Conservation (phyloP, 53 echinoderm and acorn worm species). For the Holothuria leucospilota region DNA sequence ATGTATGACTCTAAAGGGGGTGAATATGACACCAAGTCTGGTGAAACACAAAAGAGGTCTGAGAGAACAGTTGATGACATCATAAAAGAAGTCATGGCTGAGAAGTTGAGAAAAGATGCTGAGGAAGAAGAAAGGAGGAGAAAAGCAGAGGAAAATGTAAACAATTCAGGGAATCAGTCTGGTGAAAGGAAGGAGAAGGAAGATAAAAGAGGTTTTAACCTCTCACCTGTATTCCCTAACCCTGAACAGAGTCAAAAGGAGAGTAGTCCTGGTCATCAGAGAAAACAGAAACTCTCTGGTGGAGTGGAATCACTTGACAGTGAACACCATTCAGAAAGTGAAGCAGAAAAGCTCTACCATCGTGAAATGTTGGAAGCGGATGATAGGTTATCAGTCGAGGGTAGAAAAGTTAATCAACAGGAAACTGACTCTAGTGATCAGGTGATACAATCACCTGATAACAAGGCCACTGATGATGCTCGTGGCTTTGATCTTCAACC, state of each 20-base stretch:
- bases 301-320: too few relatives aligned
- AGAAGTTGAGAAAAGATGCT: constrained; percentile 49
- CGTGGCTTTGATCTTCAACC: constrained; percentile 78
- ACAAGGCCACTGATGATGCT: constrained; percentile 40
- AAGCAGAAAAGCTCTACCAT: too few relatives aligned
- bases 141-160: neutral
- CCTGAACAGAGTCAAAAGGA: too few relatives aligned
- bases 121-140: constrained; percentile 11
- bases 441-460: neutral
- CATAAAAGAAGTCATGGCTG: constrained; percentile 78
- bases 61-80: constrained; percentile 87
- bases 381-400: too few relatives aligned
- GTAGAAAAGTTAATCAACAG: too few relatives aligned
- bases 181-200: neutral
- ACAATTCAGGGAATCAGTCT: constrained; percentile 11
- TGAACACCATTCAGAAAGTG: too few relatives aligned
- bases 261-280: too few relatives aligned
- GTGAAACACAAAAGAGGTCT: neutral
- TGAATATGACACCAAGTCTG: neutral
- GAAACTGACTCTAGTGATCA: too few relatives aligned
- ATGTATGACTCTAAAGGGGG: constrained; percentile 27
- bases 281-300: too few relatives aligned
- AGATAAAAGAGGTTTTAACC: constrained; percentile 1
- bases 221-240: constrained; percentile 12
- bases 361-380: too few relatives aligned